phyloP scores from a whole-genome alignment of 2,113 vertebrate genomes.

The Bucco capensis region DNA sequence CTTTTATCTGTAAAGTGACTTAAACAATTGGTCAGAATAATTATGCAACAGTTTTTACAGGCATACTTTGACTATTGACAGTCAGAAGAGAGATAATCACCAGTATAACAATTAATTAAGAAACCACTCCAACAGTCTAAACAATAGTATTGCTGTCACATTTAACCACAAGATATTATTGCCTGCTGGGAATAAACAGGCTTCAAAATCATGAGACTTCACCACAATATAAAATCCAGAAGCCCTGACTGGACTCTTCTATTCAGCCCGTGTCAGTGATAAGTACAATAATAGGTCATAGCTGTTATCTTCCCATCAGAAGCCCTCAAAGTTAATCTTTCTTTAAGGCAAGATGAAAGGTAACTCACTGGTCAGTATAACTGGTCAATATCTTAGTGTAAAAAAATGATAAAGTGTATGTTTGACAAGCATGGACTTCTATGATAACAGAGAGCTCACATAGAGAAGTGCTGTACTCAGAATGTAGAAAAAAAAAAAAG shows the following conservation, averaged over 20 bases:
- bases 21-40: not conserved
- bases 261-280: not conserved
- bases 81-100: not conserved
- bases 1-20: not conserved
- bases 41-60: not conserved
- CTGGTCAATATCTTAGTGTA: not conserved
- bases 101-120: not conserved
- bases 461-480: not conserved
- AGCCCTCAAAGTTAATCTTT: not conserved
- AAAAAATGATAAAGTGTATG: not conserved
- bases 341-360: not conserved
- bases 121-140: not conserved
- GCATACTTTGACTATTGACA: not conserved
- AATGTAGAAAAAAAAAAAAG: not conserved
- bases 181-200: not conserved
- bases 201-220: not conserved
- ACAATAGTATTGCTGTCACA: not conserved
- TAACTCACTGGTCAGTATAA: not conserved
- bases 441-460: not conserved
- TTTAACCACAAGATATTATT: not conserved
- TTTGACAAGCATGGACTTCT: not conserved
- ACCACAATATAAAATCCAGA: not conserved
- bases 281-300: not conserved
- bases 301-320: not conserved
- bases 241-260: not conserved